Evolutionary conservation across 2,888 invertebrate genomes (phyloP), one percentile per base, ranked within the genome.

Genomic region (Alloscopus bannaensis): DNA sequence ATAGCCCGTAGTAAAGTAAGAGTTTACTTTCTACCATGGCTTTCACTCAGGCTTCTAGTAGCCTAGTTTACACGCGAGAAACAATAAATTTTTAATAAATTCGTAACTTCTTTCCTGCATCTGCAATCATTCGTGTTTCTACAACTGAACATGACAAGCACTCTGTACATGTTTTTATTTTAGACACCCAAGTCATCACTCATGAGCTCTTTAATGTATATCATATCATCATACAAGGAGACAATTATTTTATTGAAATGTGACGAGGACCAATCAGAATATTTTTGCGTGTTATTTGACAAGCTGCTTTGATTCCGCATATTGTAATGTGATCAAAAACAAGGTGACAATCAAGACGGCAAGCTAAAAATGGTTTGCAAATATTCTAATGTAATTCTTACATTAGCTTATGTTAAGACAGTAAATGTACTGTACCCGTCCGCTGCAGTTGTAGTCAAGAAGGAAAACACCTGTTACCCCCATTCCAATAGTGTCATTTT

Each of bases 401-500:
- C 20, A 47, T 3, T 47, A n/a, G 18, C 11, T 4, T 47, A n/a
- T 47, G 18, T 47, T 47, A 47, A n/a, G 11, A n/a, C 4, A n/a
- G 11, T 47, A 47, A 13, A 26, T 26, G 26, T 26, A 26, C 6
- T 26, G 24, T 59, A 71, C 71, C 13, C 62, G 71, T 18, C 60
- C 71, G 28, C 36, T 36, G 26, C 36, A 71, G 2, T 28, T 47
- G 26, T 71, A 71, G 16, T 71, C 62, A 3, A 71, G 13, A 1
- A 13, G 16, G 28, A 29, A 64, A 4, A 72, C 62, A 20, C 72
- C 72, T 16, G 40, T 24, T 22, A 50, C 52, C 11, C 72, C 72
- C 36, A 64, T 52, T 22, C 28, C 29, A 8, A 64, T 36, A 11
- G 64, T 64, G 18, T 72, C 52, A 20, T 42, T 1, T 3, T 72